These are phyloP conservation scores for Limnephilus lunatus DNA, from an alignment of 2,888 invertebrate genomes.

Conservation along the genomic window DNA sequence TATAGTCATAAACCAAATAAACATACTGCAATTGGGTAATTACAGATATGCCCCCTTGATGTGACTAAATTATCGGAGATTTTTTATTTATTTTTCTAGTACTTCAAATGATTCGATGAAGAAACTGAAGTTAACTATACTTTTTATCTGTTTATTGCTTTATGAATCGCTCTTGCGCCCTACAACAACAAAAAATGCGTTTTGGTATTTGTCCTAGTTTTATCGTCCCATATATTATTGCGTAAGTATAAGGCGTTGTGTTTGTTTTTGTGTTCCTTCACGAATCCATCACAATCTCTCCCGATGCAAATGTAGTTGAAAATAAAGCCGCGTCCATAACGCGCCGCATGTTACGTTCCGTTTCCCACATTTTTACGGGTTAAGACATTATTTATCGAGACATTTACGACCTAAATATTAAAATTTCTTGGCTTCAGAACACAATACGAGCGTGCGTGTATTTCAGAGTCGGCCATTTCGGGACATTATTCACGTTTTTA, in stretches of 20 bases:
- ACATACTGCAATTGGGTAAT: too few relatives aligned
- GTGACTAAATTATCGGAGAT: too few relatives aligned
- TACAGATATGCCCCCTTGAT: too few relatives aligned
- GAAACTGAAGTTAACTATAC: too few relatives aligned
- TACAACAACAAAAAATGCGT: too few relatives aligned
- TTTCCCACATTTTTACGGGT: constrained; percentile 18
- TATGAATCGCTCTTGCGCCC: too few relatives aligned
- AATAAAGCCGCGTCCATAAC: neutral
- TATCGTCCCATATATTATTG: neutral
- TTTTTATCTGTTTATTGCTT: too few relatives aligned
- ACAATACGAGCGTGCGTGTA: constrained; percentile 25
- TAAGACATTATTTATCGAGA: constrained; percentile 42
- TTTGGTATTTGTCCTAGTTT: neutral
- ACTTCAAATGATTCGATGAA: too few relatives aligned
- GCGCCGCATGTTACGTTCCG: neutral
- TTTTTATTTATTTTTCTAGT: too few relatives aligned
- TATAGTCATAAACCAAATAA: too few relatives aligned
- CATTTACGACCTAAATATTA: constrained; percentile 38
- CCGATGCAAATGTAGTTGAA: neutral
- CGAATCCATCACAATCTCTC: neutral
- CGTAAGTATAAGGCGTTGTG: neutral
- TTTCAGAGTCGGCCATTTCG: neutral
- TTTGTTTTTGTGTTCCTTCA: neutral
- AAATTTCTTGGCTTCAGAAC: constrained; percentile 14
- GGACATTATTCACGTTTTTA: neutral